Evolutionary conservation across 2,797 vertebrate genomes (phyloP), one percentile per base, ranked within the genome.

Genomic region (Sylvilagus floridanus): DNA sequence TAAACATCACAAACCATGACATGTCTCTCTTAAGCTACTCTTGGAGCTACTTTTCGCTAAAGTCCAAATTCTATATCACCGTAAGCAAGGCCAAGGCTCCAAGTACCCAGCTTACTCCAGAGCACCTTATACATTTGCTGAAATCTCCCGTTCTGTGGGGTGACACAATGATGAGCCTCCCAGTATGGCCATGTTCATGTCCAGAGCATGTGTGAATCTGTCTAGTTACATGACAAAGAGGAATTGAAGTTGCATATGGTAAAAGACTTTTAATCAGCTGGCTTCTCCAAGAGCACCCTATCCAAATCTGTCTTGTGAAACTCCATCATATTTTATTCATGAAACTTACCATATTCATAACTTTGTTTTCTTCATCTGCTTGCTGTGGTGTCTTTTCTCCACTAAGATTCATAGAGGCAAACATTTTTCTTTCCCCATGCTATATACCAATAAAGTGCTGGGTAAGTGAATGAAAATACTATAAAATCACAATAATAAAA

Each of bases 61-160:
- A 78, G 54, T 71, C 6, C 32, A 32, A 69, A 35, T 76, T 69
- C 52, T 69, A 68, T 50, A 6, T 32, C n/a, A 26, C 1, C 16
- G 17, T 60, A 77, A 65, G 62, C 19, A 54, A 82, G 14, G 69
- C 17, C 30, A 3, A 7, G 8, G 13, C 37, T 65, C 28, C 22
- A n/a, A 32, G 62, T 24, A 24, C 2, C 2, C 32, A 69, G 4
- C 21, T n/a, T 73, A 35, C 50, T 6, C 19, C 7, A 22, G 26
- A 11, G 17, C 47, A 26, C 2, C 19, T 47, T 28, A 60, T n/a
- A 50, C 30, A 42, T n/a, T 30, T 2, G 4, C 19, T 30, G 30
- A 21, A 12, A 2, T 28, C 0, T 24, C 9, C 4, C 42, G 14
- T 78, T 37, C 14, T 32, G 3, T 24, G 5, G 1, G 13, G 2